A percentile compares a stretch with the other conserved stretches of the same genome.
Conservation (phyloP, 1,140 invertebrate genomes). For the Drosophila sproati region DNA sequence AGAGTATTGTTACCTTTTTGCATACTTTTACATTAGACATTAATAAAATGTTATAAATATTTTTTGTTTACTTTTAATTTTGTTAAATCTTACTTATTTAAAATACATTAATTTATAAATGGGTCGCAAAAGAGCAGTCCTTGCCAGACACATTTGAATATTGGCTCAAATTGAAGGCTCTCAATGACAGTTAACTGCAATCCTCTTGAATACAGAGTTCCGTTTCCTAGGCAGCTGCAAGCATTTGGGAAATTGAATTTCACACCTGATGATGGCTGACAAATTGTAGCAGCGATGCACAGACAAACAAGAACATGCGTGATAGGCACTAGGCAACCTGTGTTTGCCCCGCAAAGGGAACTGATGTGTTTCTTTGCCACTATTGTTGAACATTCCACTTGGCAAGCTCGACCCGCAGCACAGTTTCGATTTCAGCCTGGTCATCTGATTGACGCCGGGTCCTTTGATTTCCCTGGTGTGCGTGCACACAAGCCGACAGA, state of each 20-base stretch:
- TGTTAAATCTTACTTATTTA: too few species aligned
- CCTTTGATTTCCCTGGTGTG: slow-evolving; percentile 50
- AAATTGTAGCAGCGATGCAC: slow-evolving; percentile 9
- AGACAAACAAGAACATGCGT: slow-evolving; percentile 13
- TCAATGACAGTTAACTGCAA: slow-evolving; percentile 5
- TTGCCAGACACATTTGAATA: background rate
- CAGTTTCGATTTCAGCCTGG: slow-evolving; percentile 12
- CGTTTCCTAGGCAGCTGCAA: slow-evolving; percentile 8
- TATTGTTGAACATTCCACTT: slow-evolving; percentile 29
- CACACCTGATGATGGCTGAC: slow-evolving; percentile 12
- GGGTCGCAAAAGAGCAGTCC: background rate
- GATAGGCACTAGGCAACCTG: background rate
- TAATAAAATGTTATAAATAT: too few species aligned
- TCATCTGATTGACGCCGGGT: slow-evolving; percentile 38
- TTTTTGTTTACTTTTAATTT: background rate
- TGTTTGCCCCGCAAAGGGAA: background rate
- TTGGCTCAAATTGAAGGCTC: background rate
- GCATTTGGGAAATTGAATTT: slow-evolving; percentile 32
- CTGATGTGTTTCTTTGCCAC: slow-evolving; percentile 2
- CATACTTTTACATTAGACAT: background rate
- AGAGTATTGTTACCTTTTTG: background rate
- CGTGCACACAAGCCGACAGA: background rate
- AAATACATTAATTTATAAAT: background rate
- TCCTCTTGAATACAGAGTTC: background rate
- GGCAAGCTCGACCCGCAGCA: slow-evolving; percentile 13